Evolutionary conservation across 2,113 vertebrate species (phyloP).

Genomic region (Ramphastos sulfuratus): DNA sequence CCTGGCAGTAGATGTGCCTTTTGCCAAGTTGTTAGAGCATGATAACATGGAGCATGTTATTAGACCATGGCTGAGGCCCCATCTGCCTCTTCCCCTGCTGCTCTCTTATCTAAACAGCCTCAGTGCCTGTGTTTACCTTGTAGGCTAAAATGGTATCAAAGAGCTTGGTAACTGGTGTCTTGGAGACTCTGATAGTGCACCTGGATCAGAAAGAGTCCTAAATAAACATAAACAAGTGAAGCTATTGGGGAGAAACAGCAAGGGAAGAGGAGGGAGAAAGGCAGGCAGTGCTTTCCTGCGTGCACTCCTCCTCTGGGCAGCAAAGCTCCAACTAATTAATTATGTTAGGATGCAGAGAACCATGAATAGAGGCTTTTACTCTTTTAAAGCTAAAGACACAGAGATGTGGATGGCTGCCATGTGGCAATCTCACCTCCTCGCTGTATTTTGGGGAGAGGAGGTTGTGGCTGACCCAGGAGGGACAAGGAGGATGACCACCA

Average conservation of each 20-base stretch:
- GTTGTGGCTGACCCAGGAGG: background rate
- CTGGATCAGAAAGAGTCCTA: background rate
- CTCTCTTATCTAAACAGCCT: constrained; percentile 38
- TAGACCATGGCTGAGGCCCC: background rate
- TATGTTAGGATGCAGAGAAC: constrained; percentile 14
- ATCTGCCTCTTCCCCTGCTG: background rate
- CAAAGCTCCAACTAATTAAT: constrained; percentile 31
- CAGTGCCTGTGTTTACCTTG: constrained; percentile 6
- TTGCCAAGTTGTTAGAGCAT: background rate
- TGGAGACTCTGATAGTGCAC: background rate
- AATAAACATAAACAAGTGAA: background rate
- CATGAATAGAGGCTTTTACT: background rate
- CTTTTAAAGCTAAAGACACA: background rate
- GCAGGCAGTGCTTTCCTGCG: background rate
- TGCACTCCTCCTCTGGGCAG: background rate
- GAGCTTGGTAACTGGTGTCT: background rate
- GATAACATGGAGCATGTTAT: background rate
- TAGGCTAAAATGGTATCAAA: background rate
- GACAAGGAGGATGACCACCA: background rate
- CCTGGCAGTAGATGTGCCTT: background rate
- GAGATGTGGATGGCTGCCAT: background rate
- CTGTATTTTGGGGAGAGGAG: background rate
- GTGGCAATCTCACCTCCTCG: background rate
- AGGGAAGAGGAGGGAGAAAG: background rate
- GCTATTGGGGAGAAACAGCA: background rate